phyloP scores from a whole-genome alignment of 2,888 invertebrate genomes.

The Microplitis manilae region DNA sequence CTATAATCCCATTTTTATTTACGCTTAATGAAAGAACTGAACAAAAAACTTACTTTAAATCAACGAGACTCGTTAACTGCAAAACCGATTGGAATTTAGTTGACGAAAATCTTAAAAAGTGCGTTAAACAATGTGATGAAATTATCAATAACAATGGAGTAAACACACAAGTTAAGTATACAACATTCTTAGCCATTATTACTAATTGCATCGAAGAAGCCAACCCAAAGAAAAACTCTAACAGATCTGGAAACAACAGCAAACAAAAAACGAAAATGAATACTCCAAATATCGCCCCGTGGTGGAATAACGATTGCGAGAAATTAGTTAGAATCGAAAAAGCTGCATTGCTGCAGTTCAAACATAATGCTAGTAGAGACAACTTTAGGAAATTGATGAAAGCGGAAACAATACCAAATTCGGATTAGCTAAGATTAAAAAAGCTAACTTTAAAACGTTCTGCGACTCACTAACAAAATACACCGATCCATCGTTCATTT shows the following conservation, averaged over 20 bases:
- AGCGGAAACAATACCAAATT: neutral
- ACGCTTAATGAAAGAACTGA: neutral
- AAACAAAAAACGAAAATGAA: too few species aligned
- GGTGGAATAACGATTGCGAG: conserved; percentile 39
- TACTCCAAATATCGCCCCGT: conserved; percentile 19
- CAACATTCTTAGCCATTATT: neutral
- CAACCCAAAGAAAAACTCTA: neutral
- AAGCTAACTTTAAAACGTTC: conserved; percentile 16
- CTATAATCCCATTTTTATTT: conserved; percentile 24
- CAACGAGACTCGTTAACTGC: conserved; percentile 6
- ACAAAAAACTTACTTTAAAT: neutral
- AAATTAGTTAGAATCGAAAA: conserved; percentile 19
- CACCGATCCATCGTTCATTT: conserved; percentile 27
- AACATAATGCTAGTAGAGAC: neutral
- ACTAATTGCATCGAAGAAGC: conserved; percentile 18
- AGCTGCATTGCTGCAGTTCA: conserved; percentile 27
- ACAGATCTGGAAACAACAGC: neutral
- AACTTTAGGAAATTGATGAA: neutral
- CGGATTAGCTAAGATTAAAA: conserved; percentile 25
- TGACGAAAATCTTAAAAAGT: neutral
- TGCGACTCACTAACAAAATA: conserved; percentile 22
- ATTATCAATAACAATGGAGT: neutral
- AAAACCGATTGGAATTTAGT: conserved; percentile 31
- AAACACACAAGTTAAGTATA: conserved; percentile 17
- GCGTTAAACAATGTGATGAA: neutral